Base-by-base conservation (phyloP, 1,140 invertebrate species). In the Ephestia elutella region DNA sequence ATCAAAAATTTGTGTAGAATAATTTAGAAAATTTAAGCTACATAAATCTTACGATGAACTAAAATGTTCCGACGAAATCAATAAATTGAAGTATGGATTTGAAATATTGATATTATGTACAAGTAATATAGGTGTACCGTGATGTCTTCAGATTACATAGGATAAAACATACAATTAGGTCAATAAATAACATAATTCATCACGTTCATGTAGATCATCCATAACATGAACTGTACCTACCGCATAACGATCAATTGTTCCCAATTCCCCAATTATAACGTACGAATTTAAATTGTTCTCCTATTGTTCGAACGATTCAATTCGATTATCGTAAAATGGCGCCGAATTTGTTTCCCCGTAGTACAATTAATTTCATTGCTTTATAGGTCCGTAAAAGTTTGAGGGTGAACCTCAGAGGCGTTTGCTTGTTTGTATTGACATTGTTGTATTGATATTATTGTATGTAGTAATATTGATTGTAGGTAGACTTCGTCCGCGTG, bases 311-410 rank as follows among this genome's bases (percentile, higher is more conserved):
- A 44, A 15, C 38, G 38, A 15, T 44, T 44, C 13, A 44, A 32
- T 44, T 44, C 38, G 38, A 44, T 44, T 15, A 44, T 44, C 38
- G 38, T 13, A 44, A 44, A 44, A 44, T 44, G 38, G 38, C 15
- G 15, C 38, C 38, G 38, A 44, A 44, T 44, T 44, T 44, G 38
- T 44, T 44, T 44, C 38, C 38, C 38, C 38, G 38, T 44, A 44
- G 13, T 15, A 10, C 38, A 44, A 44, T 44, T 44, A 44, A 44
- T 44, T 44, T 44, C 2, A 44, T 44, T 44, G 38, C 15, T 44
- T 35, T 35, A 35, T 10, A 13, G 32, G 3, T 35, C 9, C 13
- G 32, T 35, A 35, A 13, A 35, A 35, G 9, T 35, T 35, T 4
- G 32, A 35, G 32, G 32, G 32, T 9, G 32, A 35, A 35, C 10